Percentiles rank a stretch among this genome's conserved stretches.
Evolutionary conservation across 2,888 invertebrate species (phyloP).

Genomic region (Chrysomela aeneicollis): DNA sequence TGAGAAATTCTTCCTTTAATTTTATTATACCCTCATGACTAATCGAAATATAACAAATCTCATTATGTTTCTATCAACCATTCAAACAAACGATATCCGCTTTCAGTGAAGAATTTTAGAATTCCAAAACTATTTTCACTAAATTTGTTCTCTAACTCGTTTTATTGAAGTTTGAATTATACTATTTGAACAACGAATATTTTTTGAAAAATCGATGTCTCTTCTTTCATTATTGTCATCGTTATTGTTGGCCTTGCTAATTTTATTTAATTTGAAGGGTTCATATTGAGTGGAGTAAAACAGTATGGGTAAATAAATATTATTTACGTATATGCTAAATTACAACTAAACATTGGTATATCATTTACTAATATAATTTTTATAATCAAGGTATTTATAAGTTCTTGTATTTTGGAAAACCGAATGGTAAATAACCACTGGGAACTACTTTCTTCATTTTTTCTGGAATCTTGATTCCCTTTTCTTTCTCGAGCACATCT

Average conservation of each 20-base stretch:
- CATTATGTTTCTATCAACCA: not conserved
- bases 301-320: not conserved
- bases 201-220: no score
- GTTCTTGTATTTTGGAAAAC: conserved; percentile 48
- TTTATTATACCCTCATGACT: not conserved
- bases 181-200: no score
- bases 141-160: no score
- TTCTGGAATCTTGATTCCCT: conserved; percentile 53
- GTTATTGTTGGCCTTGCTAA: no score
- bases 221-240: no score
- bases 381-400: conserved; percentile 37
- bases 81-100: no score
- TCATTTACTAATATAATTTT: conserved; percentile 2
- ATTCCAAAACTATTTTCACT: no score
- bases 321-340: conserved; percentile 12
- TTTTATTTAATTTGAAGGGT: no score
- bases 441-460: conserved; percentile 57
- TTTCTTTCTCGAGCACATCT: conserved; percentile 65
- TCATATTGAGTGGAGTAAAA: no score
- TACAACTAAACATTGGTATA: not conserved
- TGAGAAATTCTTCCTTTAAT: not conserved
- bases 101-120: no score
- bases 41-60: conserved; percentile 4
- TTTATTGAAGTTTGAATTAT: no score
- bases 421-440: conserved; percentile 42